Base-by-base conservation (phyloP, 2,888 invertebrate species). In the Tetramorium bicarinatum region DNA sequence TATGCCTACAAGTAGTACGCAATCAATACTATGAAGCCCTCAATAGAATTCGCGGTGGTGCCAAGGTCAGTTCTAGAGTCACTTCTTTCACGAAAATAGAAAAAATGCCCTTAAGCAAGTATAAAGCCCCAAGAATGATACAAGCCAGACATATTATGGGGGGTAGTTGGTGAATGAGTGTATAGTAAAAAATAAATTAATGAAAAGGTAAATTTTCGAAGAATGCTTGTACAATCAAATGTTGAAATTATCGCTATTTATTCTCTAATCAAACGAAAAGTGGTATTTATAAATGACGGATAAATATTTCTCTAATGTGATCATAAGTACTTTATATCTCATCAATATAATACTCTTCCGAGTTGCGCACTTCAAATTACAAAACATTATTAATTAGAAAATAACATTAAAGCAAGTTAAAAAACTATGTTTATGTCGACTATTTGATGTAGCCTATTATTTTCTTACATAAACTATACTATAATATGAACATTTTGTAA, bases 291-390 rank as follows among this genome's bases (percentile, higher is more conserved):
- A 69, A 49, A 47, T 34, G 1, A 21, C 25, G 75, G 6, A 62
- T 83, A 81, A 62, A 64, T 84, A 84, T 44, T 83, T 80, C 4
- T 81, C 44, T 25, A 52, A 79, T 76, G 0, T 18, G 82, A 88
- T 82, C 62, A 82, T 56, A 84, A 82, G 62, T 38, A 49, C 84
- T 74, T 56, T 34, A 66, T 52, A 61, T 87, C 34, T 82, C 56
- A 9, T 66, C 13, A 47, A 69, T 76, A 34, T 15, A 59, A 61
- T 81, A 64, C 21, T 61, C 3, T 72, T 75, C 6, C 9, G 29
- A 29, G 21, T 69, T 56, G 4, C 29, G 21, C 29, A 67, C 49
- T 29, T 79, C 25, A 8, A 18, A 44, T 64, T n/a, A 6, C 56
- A 29, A 74, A 81, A 74, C 49, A 25, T 75, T 62, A 56, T 71